Base-by-base conservation (phyloP, 92 coral and sea anemone genomes). In the Zoanthus sociatus region DNA sequence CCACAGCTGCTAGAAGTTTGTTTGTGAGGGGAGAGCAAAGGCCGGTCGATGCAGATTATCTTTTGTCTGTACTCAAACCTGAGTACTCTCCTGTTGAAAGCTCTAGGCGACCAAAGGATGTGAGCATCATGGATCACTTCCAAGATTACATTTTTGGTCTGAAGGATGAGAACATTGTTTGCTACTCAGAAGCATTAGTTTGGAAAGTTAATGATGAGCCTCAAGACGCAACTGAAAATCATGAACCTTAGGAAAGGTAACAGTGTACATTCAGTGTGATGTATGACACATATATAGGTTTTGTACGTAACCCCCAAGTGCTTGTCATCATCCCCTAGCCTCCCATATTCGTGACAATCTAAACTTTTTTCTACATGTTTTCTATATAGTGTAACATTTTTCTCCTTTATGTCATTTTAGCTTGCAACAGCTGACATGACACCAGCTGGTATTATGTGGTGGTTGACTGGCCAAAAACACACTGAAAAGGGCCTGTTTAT, bases 31-130 rank as follows among this genome's bases (percentile, higher is more conserved):
- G 83, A 51, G 82, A 86, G 42, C 71, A 86, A 67, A 70, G 50
- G 26, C 67, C 71, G 17, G 72, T 73, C 46, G 88, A 84, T 84
- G 89, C 83, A 44, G 75, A 86, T 66, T 86, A 86, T 58, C 47
- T 86, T 71, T 55, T 86, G 58, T 86, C 89, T 16, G 77, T 86
- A 82, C 60, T 86, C 18, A 86, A 74, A 37, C 89, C 89, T 37
- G 75, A 73, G 60, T 86, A 73, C 51, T 86, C 74, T 3, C 82
- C 77, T 26, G 61, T 73, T 37, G 83, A 79, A 32, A 73, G 83
- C 37, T 73, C 74, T 32, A 58, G 83, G 45, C 83, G 60, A 32
- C 82, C 48, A 48, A 47, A 6, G 67, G 83, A 73, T 75, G 83
- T 54, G 18, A 44, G 16, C 20, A 76, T 86, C 50, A 86, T 74